Base-by-base conservation (phyloP, 2,113 vertebrate species). In the Tachysurus vachellii region DNA sequence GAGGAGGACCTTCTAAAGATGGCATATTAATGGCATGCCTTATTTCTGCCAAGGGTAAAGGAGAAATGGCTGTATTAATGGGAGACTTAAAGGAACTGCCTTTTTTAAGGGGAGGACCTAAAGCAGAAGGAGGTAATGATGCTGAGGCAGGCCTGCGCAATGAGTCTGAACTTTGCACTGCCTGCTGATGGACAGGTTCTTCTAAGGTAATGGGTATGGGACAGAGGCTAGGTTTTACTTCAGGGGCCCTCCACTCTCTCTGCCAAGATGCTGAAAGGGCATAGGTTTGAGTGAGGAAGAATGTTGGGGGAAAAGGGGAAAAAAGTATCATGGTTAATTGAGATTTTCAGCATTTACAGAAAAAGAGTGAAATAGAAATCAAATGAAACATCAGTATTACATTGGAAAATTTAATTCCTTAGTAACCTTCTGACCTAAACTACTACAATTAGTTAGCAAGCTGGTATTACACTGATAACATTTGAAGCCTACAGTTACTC, bases 231-330 rank as follows among this genome's bases (percentile, higher is more conserved):
- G 86, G 93, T 90, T 54, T 87, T 86, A 79, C 88, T 89, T 93
- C 94, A 44, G 93, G 93, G 77, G 94, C 87, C 83, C 91, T 93
- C 95, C 95, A 96, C 83, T 96, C 95, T 79, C 86, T 94, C 88
- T 95, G 94, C 95, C 95, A 96, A 56, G 93, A 90, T 82, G 94
- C 95, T 96, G 90, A 36, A 56, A 77, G 50, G 75, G 50, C 57
- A 81, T 26, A 17, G 61, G 8, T 11, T 71, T 28, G 5, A 26
- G 77, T 80, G n/a, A 26, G 56, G 6, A 19, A 44, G 14, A 26
- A 61, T 61, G 31, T 80, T 80, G 66, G 14, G 73, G n/a, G 59
- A 28, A 86, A 36, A 50, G 23, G n/a, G 44, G 47, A 28, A 59
- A 57, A 80, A n/a, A 13, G 31, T 21, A 36, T 80, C 14, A 19